These are phyloP conservation scores for Oreotragus oreotragus DNA, from an alignment of 2,113 vertebrate genomes.

Conservation along the genomic window DNA sequence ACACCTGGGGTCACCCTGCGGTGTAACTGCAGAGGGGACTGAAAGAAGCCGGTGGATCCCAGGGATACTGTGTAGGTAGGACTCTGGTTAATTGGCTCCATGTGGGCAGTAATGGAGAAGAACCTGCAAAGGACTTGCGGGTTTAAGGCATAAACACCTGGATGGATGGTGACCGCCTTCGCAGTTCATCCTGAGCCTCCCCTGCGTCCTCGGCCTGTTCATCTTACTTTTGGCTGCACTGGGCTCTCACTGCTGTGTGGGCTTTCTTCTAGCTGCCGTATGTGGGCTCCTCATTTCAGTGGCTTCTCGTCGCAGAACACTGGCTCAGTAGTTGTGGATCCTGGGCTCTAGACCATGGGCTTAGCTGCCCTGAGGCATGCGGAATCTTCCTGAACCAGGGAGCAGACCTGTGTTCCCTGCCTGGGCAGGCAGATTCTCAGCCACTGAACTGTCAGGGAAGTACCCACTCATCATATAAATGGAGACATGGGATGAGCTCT, in stretches of 20 bases:
- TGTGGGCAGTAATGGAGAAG: neutral
- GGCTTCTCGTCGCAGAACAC: neutral
- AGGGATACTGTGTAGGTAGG: neutral
- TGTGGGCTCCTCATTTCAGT: neutral
- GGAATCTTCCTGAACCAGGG: neutral
- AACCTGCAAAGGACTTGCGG: neutral
- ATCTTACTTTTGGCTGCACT: neutral
- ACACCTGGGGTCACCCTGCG: neutral
- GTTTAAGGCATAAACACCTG: neutral
- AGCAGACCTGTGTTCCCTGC: neutral
- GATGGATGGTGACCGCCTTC: neutral
- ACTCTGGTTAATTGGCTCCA: neutral
- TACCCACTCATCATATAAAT: neutral
- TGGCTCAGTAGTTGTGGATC: neutral
- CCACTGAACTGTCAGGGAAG: neutral
- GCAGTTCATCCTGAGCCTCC: neutral
- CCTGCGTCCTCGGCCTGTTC: neutral
- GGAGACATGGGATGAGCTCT: neutral
- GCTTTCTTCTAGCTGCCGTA: neutral
- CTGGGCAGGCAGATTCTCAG: neutral
- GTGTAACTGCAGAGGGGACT: neutral
- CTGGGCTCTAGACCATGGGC: neutral
- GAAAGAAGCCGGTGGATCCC: neutral
- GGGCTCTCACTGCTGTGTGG: neutral
- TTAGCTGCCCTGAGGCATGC: neutral